Conservation (phyloP, 1,140 invertebrate genomes). For the Campodea augens region DNA sequence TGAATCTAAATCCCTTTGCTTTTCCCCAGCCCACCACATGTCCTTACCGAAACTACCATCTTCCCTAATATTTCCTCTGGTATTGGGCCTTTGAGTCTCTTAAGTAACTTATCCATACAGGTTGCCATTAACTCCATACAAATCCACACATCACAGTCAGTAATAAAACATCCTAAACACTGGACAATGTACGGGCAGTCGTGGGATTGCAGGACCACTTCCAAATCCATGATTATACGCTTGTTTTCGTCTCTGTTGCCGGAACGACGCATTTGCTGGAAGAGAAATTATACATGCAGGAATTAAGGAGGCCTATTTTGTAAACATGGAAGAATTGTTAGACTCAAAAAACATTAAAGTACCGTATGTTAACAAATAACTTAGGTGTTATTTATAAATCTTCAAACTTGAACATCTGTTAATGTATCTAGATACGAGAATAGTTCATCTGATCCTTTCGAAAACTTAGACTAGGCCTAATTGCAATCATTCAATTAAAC, state of each 20-base stretch:
- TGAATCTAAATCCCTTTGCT: too few species aligned
- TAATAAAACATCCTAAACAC: conserved; percentile 93
- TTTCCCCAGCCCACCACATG: too few species aligned
- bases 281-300: conserved; percentile 4
- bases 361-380: too few species aligned
- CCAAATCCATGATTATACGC: conserved; percentile 94
- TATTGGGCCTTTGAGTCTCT: conserved; percentile 60
- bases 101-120: conserved; percentile 91
- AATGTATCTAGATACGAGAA: too few species aligned
- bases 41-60: conserved; percentile 84
- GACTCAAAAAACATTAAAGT: conserved; percentile 5
- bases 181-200: conserved; percentile 94
- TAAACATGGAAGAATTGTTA: conserved; percentile 7
- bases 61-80: conserved; percentile 92
- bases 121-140: conserved; percentile 95
- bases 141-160: conserved; percentile 76
- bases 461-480: background rate
- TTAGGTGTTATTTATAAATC: too few species aligned
- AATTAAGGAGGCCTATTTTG: conserved; percentile 8
- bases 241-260: conserved; percentile 94
- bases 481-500: conserved; percentile 1
- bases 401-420: too few species aligned
- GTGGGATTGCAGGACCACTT: conserved; percentile 89
- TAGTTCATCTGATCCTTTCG: background rate
- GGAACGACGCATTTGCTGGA: conserved; percentile 88